Percentiles rank a stretch among this genome's conserved stretches.
Conservation (phyloP, 2,888 invertebrate species). For the Sarcophaga rosellei region DNA sequence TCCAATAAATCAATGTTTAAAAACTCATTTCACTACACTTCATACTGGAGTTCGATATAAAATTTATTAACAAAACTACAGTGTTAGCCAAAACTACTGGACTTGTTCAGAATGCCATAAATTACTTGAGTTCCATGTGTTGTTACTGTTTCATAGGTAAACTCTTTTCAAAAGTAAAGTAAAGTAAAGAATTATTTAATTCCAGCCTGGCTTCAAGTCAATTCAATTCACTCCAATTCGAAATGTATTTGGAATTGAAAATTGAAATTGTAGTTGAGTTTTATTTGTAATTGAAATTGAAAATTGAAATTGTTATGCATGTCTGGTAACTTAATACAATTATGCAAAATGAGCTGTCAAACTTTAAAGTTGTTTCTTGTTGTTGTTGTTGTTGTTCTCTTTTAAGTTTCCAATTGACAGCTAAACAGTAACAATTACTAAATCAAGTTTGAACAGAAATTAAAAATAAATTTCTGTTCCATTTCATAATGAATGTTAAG, state of each 20-base stretch:
- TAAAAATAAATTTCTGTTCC: too few relatives aligned
- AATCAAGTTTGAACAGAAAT: conserved; percentile 55
- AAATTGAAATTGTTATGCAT: conserved; percentile 59
- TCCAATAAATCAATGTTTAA: conserved; percentile 66
- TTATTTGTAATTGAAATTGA: background rate
- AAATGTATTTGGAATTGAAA: conserved; percentile 7
- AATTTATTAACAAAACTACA: background rate
- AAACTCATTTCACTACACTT: conserved; percentile 11
- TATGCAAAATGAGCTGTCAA: conserved; percentile 71
- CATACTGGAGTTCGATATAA: background rate
- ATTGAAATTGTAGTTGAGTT: background rate
- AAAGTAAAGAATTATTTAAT: background rate
- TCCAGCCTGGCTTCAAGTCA: background rate
- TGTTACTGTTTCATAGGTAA: too few relatives aligned
- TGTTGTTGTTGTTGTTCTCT: too few relatives aligned
- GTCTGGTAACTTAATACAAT: conserved; percentile 60
- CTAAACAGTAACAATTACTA: conserved; percentile 68
- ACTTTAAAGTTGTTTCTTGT: conserved; percentile 53
- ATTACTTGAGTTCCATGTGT: too few relatives aligned
- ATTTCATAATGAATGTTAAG: too few relatives aligned
- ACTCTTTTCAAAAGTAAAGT: too few relatives aligned
- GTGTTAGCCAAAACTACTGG: background rate
- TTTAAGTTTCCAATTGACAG: conserved; percentile 63
- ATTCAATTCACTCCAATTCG: background rate
- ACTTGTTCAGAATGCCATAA: too few relatives aligned